phyloP scores from a whole-genome alignment of 2,797 vertebrate species.

The Otolemur crassicaudatus region DNA sequence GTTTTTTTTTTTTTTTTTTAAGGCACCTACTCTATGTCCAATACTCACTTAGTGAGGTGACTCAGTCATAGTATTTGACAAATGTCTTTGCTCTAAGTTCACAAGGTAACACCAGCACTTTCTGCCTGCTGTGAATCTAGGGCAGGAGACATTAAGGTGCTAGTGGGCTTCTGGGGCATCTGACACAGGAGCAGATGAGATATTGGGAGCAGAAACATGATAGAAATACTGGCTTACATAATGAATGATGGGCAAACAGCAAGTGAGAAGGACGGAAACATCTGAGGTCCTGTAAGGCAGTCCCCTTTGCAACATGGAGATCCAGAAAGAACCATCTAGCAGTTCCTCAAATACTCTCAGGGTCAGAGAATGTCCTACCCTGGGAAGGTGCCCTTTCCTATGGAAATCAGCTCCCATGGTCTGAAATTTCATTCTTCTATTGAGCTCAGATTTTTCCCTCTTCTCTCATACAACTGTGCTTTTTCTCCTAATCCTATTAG shows the following conservation, averaged over 20 bases:
- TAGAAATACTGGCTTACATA: neutral
- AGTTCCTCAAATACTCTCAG: neutral
- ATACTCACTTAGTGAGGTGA: neutral
- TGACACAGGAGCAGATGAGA: neutral
- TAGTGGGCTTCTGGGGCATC: too few relatives aligned
- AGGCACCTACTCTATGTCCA: neutral
- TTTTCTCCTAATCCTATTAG: neutral
- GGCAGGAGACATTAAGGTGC: neutral
- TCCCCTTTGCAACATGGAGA: neutral
- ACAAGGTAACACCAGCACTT: neutral
- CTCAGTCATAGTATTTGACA: neutral
- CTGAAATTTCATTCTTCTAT: neutral
- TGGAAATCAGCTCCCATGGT: neutral
- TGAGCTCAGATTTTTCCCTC: neutral
- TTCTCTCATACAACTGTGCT: neutral
- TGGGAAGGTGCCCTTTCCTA: neutral
- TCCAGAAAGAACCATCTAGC: neutral
- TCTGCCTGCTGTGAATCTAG: neutral
- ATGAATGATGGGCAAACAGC: neutral
- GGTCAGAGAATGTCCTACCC: neutral
- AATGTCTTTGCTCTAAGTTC: neutral
- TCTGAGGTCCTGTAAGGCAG: neutral
- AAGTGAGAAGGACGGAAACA: neutral
- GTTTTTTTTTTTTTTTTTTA: conserved; percentile 11
- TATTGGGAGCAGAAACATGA: neutral